A percentile compares a stretch with the other conserved stretches of the same genome.
Evolutionary conservation across 2,797 vertebrate species (phyloP).

Genomic region (Phataginus tricuspis): DNA sequence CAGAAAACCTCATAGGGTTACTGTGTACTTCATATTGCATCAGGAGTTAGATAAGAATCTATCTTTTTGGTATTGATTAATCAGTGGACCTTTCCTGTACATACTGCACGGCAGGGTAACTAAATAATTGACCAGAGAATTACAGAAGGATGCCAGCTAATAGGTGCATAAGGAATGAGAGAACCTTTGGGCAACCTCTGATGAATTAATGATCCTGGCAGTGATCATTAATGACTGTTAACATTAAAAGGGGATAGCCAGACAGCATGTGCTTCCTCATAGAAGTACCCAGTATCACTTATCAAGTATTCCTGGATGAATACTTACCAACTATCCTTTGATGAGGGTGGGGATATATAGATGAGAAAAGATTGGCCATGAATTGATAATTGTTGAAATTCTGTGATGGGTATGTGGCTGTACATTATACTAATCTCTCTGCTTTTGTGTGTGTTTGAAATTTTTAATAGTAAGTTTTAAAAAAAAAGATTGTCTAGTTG

Average conservation of each 20-base stretch:
- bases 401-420: not conserved
- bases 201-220: constrained; percentile 33
- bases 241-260: not conserved
- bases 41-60: constrained; percentile 1
- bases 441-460: not conserved
- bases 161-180: not conserved
- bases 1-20: constrained; percentile 13
- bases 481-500: not conserved
- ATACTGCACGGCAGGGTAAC: not conserved
- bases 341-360: not conserved
- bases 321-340: not conserved
- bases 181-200: not conserved
- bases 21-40: not conserved
- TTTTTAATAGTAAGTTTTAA: not conserved
- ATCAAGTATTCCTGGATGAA: not conserved
- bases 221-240: not conserved
- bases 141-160: not conserved
- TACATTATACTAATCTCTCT: not conserved
- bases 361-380: not conserved
- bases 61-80: not conserved
- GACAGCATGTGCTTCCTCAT: not conserved
- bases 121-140: not conserved
- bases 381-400: constrained; percentile 33
- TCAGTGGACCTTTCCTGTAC: constrained; percentile 9
- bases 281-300: not conserved